Conservation (phyloP, 2,888 invertebrate species). For the Caenorhabditis japonica region DNA sequence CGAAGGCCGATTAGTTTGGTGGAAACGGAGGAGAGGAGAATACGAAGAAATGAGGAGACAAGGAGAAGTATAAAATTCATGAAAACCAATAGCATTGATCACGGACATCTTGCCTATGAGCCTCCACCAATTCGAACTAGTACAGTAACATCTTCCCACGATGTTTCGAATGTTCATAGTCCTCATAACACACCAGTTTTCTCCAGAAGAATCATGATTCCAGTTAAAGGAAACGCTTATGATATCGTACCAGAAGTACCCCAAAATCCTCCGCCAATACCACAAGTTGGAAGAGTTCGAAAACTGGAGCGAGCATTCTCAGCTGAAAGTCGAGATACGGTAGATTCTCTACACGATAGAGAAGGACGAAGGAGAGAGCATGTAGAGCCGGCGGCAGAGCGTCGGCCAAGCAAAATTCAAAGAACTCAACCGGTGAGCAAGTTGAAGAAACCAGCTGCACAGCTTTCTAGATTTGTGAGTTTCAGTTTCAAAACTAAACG, state of each 20-base stretch:
- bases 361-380: constrained; percentile 40
- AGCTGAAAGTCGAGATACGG: constrained; percentile 41
- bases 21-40: constrained; percentile 48
- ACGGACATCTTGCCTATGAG: constrained; percentile 37
- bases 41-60: constrained; percentile 41
- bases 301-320: constrained; percentile 51
- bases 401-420: constrained; percentile 53
- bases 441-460: constrained; percentile 47
- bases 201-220: constrained; percentile 31
- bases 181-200: constrained; percentile 46
- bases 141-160: constrained; percentile 25
- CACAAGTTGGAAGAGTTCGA: constrained; percentile 46
- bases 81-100: constrained; percentile 54
- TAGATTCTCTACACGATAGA: constrained; percentile 47
- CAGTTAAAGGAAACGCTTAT: constrained; percentile 38
- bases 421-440: constrained; percentile 56
- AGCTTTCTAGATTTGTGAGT: constrained; percentile 39
- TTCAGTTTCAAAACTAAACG: not conserved
- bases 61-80: constrained; percentile 52
- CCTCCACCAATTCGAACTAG: constrained; percentile 11
- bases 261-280: constrained; percentile 14
- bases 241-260: constrained; percentile 42
- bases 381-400: constrained; percentile 17
- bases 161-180: constrained; percentile 42
- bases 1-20: constrained; percentile 53